Base-by-base conservation (phyloP, 2,797 vertebrate species). In the Chloroceryle amazona region DNA sequence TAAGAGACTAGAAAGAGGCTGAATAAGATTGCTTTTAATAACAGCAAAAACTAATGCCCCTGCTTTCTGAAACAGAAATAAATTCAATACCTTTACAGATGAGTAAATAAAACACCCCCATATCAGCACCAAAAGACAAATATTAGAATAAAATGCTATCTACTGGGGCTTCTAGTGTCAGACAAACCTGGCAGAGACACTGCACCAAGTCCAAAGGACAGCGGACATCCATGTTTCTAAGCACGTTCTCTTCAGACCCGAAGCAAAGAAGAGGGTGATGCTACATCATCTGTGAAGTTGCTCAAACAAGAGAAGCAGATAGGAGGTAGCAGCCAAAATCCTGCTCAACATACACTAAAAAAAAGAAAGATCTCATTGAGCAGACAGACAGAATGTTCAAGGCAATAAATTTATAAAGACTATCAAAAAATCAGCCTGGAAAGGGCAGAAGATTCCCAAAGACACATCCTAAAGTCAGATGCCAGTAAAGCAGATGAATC, bases 381-480 rank as follows among this genome's bases (percentile, higher is more conserved):
- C 17, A 81, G 54, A 65, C 17, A 81, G 54, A 65, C 60, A 93
- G 73, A 81, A 75, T n/a, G 63, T 90, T 84, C 76, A 55, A 26
- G 31, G 66, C 60, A 68, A 52, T 93, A 90, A 83, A 95, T 96
- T 84, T 81, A 49, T 57, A 81, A 70, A 46, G 68, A 54, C 47
- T 70, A 44, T 12, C 31, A 70, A 7, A 16, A 91, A 91, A 84
- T 28, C 42, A 72, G 70, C 47, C 55, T 44, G 35, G 33, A 97
- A 97, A 98, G 94, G 93, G 79, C 90, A 95, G 67, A 79, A 72
- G 58, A 95, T 96, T 97, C 95, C 90, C 94, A 96, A 93, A 83
- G 85, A 92, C 41, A 74, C 71, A 92, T 70, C 83, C 78, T n/a
- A 86, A 83, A 94, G 54, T 95, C 86, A 85, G 82, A 68, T 66